Base-by-base conservation (phyloP, 2,113 vertebrate genomes). In the Picathartes gymnocephalus region DNA sequence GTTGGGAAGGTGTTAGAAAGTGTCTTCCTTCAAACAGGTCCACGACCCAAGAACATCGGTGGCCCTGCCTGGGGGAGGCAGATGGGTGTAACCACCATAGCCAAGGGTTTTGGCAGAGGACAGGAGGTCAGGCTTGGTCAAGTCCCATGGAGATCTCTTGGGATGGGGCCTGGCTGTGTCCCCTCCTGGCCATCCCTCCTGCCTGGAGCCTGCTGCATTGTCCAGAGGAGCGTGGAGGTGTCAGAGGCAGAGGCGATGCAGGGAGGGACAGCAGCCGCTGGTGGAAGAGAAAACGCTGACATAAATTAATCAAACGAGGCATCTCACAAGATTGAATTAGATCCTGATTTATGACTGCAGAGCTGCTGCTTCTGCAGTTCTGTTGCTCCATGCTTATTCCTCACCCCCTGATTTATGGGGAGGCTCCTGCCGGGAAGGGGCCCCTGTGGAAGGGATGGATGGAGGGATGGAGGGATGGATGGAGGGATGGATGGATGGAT, bases 241-340 rank as follows among this genome's bases (percentile, higher is more conserved):
- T n/a, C n/a, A n/a, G n/a, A n/a, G 60, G 72, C 68, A 90, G 76
- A 70, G 95, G 92, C 4, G 54, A 81, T 51, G 65, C 54, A 22
- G 77, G 89, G 93, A 95, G 92, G 96, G 84, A 68, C 20, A 40
- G 81, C 84, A 95, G 90, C 70, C 19, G 23, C 66, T 31, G 81
- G 91, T 87, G 90, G 92, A 91, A 82, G 6, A 31, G 94, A 97
- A 97, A 97, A 92, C 12, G 93, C 96, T 97, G 97, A 97, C 97
- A 97, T 98, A 98, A 98, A 98, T 98, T 97, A 98, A 98, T 98
- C 97, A 98, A 97, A 98, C 54, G 17, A 97, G 97, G 97, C 97
- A 96, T 95, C 97, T 97, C 76, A 30, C 94, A 96, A 97, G 97
- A 98, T 98, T 97, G 98, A 98, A 98, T 98, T 98, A 98, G 96